A percentile compares a stretch with the other conserved stretches of the same genome.
These are phyloP conservation scores for Euspilapteryx auroguttella DNA, from an alignment of 2,888 invertebrate species.

Conservation along the genomic window DNA sequence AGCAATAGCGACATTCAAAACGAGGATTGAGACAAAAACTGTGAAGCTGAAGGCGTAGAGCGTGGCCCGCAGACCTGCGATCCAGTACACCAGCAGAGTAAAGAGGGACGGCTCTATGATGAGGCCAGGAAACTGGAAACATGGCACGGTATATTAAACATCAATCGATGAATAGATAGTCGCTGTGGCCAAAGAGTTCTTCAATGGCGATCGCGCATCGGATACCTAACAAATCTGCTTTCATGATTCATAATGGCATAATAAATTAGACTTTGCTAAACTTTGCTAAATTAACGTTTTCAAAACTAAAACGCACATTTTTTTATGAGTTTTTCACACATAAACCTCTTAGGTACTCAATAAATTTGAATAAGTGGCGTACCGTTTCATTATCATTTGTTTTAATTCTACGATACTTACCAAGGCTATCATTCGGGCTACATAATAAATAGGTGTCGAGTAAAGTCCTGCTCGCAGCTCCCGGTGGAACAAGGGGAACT, in stretches of 20 bases:
- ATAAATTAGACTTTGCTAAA: too few relatives aligned
- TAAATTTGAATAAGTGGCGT: too few relatives aligned
- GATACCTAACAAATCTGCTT: too few relatives aligned
- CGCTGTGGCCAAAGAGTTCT: too few relatives aligned
- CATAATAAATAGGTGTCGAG: constrained; percentile 76
- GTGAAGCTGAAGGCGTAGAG: constrained; percentile 72
- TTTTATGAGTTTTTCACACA: too few relatives aligned
- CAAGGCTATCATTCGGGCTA: constrained; percentile 77
- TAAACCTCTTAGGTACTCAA: too few relatives aligned
- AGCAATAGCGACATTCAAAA: constrained; percentile 85
- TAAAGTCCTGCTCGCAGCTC: constrained; percentile 85
- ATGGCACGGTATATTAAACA: too few relatives aligned
- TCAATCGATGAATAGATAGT: too few relatives aligned
- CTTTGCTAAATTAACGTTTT: too few relatives aligned
- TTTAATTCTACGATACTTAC: constrained; percentile 46
- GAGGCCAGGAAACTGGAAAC: constrained; percentile 81
- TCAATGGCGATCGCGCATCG: too few relatives aligned
- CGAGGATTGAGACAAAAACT: constrained; percentile 69
- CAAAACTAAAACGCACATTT: too few relatives aligned
- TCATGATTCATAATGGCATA: too few relatives aligned
- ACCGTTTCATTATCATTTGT: not conserved
- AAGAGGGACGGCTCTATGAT: constrained; percentile 83
- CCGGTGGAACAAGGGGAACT: constrained; percentile 77
- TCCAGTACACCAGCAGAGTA: constrained; percentile 81
- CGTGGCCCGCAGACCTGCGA: constrained; percentile 75